Evolutionary conservation across 2,113 vertebrate species (phyloP).

Genomic region (Acrocephalus kingi): DNA sequence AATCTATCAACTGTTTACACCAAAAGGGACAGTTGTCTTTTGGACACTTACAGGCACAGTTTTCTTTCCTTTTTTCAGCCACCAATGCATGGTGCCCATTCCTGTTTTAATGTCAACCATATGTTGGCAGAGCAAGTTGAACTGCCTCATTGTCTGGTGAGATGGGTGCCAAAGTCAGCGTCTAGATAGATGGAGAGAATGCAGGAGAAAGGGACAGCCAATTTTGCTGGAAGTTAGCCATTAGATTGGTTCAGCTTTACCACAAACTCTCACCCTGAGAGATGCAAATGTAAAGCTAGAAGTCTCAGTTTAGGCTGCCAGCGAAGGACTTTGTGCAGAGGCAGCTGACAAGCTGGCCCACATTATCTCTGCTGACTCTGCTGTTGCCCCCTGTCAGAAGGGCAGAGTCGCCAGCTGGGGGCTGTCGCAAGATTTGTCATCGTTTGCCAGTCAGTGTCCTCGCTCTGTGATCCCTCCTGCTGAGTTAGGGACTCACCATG

Average conservation of each 20-base stretch:
- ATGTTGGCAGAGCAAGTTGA: not conserved
- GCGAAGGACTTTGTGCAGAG: not conserved
- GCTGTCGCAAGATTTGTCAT: constrained; percentile 47
- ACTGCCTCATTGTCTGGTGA: not conserved
- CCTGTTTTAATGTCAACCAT: not conserved
- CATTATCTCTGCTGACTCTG: constrained; percentile 47
- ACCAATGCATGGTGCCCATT: not conserved
- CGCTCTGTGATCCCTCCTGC: not conserved
- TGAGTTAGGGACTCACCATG: constrained; percentile 20
- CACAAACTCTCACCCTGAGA: not conserved
- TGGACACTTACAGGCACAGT: not conserved
- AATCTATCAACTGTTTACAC: not conserved
- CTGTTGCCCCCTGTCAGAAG: constrained; percentile 51
- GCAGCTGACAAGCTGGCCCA: not conserved
- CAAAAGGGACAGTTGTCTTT: not conserved
- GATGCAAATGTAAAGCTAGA: not conserved
- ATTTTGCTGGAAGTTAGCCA: not conserved
- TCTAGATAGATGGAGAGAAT: not conserved
- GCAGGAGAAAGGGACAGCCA: not conserved
- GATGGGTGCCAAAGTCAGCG: not conserved
- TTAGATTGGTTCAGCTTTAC: not conserved
- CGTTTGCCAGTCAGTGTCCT: constrained; percentile 13
- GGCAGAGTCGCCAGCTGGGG: constrained; percentile 28
- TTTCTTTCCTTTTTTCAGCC: not conserved
- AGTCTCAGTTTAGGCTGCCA: not conserved